Percentiles rank a stretch among this genome's conserved stretches.
phyloP scores from a whole-genome alignment of 2,797 vertebrate genomes.

The Chiroxiphia lanceolata region DNA sequence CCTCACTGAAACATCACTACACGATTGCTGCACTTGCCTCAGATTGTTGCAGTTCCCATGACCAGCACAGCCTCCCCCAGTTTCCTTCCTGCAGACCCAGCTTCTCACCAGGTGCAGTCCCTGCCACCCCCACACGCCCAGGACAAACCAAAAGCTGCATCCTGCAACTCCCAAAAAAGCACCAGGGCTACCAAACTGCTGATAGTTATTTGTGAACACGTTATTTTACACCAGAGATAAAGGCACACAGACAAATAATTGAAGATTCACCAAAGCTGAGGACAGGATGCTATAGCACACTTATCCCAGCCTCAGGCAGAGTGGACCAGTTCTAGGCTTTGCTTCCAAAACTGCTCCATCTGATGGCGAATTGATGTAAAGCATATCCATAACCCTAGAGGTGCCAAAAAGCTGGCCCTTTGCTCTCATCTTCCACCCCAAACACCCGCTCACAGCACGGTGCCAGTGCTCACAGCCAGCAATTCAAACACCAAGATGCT shows the following conservation, averaged over 20 bases:
- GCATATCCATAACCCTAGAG: neutral
- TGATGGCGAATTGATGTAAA: slow-evolving; percentile 43
- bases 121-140: neutral
- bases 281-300: accelerated
- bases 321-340: neutral
- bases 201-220: accelerated
- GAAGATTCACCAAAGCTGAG: neutral
- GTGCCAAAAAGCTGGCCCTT: neutral
- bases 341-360: slow-evolving; percentile 62
- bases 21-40: neutral
- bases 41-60: accelerated
- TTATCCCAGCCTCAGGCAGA: neutral
- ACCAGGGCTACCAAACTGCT: neutral
- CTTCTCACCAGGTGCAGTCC: neutral
- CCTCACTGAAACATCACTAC: neutral
- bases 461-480: neutral
- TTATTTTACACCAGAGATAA: neutral
- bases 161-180: neutral
- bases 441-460: neutral
- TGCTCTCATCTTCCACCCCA: neutral
- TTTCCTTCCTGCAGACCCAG: neutral
- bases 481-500: no score
- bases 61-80: neutral
- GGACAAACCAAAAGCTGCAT: neutral
- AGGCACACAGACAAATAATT: neutral